Base-by-base conservation (phyloP, 2,888 invertebrate genomes). In the Hesperia comma region DNA sequence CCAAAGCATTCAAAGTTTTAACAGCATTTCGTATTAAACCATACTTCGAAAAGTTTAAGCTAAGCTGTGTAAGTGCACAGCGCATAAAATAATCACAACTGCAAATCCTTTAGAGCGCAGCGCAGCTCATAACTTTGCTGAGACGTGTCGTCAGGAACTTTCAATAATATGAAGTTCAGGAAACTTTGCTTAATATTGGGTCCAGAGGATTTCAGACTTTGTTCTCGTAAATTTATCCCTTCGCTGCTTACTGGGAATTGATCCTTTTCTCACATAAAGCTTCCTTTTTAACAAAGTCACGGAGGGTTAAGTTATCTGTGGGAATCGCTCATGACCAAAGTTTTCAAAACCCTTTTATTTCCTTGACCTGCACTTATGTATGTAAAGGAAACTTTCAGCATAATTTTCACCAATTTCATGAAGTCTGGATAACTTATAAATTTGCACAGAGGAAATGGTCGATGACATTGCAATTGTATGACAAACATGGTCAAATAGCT, bases 91-190 rank as follows among this genome's bases (percentile, higher is more conserved):
- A 55, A 63, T 63, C 55, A 63, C 56, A 56, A 63, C 46, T 56
- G 43, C 63, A 56, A 63, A 63, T 63, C 63, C 63, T 63, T 62
- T 63, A 56, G 43, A 55, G 40, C 63, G 43, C 55, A 55, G 40
- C 63, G 43, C 46, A 62, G 54, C 43, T 62, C 14, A 14, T 14
- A 54, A 62, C 54, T 62, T 61, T 61, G 37, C 37, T 12, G 21
- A 21, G 19, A 19, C 17, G 8, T 33, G 62, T 53, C 54, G 40
- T 41, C 15, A 7, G 33, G 8, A 56, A 56, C 55, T 63, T 63
- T 32, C 54, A 41, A 54, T 55, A 62, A 41, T 37, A 54, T 32
- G 26, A 32, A 17, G 33, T 33, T 40, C 15, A 43, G 5, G 58
- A 21, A 57, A 57, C 21, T 53, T 53, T 46, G 19, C 3, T 43